These are phyloP conservation scores for Drosophila picticornis DNA, from an alignment of 2,888 invertebrate species.

Conservation along the genomic window DNA sequence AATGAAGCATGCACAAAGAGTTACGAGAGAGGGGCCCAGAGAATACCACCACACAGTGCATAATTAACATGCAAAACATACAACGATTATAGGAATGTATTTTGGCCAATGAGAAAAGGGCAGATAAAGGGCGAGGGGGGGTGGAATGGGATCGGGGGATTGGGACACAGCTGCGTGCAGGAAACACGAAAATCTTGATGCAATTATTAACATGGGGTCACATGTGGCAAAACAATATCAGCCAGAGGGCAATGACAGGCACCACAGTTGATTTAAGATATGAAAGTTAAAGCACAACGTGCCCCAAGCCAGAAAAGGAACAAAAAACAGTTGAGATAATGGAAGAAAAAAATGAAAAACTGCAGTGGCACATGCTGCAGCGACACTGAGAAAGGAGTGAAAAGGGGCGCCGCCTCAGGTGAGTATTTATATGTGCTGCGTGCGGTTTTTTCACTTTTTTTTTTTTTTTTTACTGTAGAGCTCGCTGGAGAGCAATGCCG, in stretches of 20 bases:
- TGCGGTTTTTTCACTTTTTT: conserved; percentile 46
- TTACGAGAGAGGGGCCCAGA: neutral
- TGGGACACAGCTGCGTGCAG: conserved; percentile 23
- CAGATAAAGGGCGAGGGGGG: neutral
- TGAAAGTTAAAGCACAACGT: conserved; percentile 17
- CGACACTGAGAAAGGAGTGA: conserved; percentile 18
- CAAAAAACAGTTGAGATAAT: conserved; percentile 8
- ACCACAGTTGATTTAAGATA: conserved; percentile 32
- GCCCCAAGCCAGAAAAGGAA: neutral
- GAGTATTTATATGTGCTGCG: conserved; percentile 63
- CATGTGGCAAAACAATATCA: conserved; percentile 31
- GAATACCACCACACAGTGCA: conserved; percentile 16
- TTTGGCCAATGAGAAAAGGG: neutral
- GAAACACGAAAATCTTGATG: conserved; percentile 51
- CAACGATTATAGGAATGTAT: conserved; percentile 68
- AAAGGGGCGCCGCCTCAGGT: conserved; percentile 16
- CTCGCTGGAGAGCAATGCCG: conserved; percentile 49
- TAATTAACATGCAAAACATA: conserved; percentile 78
- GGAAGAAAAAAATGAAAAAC: conserved; percentile 17
- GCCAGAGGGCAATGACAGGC: conserved; percentile 40
- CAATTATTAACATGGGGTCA: conserved; percentile 44
- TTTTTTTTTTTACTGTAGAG: conserved; percentile 27
- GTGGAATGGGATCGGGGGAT: too few species aligned
- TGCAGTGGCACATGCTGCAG: conserved; percentile 42
- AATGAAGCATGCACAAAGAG: conserved; percentile 59